phyloP scores from a whole-genome alignment of 2,113 vertebrate genomes.

The Saimiri boliviensis region DNA sequence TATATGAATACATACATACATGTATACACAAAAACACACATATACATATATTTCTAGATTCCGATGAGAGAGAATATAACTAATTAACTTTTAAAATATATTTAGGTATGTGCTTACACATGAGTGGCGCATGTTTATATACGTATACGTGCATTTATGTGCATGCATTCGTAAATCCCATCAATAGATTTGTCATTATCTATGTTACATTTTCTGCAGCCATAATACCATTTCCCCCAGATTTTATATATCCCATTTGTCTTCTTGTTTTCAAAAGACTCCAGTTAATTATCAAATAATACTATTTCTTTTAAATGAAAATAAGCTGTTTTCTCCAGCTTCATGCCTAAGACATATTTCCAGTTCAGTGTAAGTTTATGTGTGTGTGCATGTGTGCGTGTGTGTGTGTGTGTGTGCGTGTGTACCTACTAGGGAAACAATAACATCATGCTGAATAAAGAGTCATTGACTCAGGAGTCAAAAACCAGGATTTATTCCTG shows the following conservation, averaged over 20 bases:
- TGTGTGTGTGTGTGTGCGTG: background rate
- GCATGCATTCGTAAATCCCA: background rate
- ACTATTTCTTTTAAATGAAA: background rate
- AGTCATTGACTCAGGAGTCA: background rate
- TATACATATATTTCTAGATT: background rate
- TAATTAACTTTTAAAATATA: background rate
- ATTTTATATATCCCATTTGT: background rate
- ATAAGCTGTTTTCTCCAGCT: background rate
- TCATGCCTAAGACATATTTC: background rate
- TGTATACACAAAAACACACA: accelerated
- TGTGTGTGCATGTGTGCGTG: background rate
- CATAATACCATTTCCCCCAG: background rate
- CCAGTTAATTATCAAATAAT: background rate
- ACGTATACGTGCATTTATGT: background rate
- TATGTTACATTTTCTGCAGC: background rate
- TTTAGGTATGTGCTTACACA: background rate
- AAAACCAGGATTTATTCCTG: background rate
- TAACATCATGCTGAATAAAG: background rate
- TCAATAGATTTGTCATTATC: background rate
- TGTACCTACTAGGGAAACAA: background rate
- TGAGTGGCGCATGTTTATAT: no score
- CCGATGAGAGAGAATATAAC: background rate
- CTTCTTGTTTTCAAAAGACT: background rate
- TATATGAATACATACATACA: background rate
- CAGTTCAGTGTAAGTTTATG: background rate